A percentile compares a stretch with the other conserved stretches of the same genome.
These are phyloP conservation scores for Caenorhabditis sulstoni DNA, from an alignment of 2,888 invertebrate genomes.

Conservation along the genomic window DNA sequence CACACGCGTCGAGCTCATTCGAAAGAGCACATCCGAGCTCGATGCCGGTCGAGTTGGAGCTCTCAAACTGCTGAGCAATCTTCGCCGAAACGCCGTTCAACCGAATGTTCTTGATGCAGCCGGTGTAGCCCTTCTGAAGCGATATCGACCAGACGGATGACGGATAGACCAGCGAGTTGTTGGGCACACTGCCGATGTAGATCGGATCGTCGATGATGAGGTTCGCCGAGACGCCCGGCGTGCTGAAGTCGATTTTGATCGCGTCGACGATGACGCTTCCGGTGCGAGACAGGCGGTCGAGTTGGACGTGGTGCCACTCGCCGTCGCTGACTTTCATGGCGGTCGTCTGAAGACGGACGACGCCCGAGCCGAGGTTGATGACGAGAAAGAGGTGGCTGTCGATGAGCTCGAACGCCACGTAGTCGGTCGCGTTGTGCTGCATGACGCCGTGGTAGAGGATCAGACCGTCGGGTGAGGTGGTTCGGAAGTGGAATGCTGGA, in stretches of 20 bases:
- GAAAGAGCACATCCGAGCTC: conserved; percentile 70
- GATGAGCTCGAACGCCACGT: conserved; percentile 94
- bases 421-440: conserved; percentile 83
- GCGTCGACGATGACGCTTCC: conserved; percentile 77
- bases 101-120: conserved; percentile 79
- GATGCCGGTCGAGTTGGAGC: conserved; percentile 68
- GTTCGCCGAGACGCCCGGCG: conserved; percentile 79
- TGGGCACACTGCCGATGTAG: conserved; percentile 58
- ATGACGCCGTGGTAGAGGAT: conserved; percentile 87
- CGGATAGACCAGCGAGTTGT: conserved; percentile 60
- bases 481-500: conserved; percentile 86
- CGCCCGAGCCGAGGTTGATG: conserved; percentile 92
- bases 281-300: conserved; percentile 76
- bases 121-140: conserved; percentile 72
- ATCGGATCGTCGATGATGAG: conserved; percentile 71
- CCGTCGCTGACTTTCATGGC: conserved; percentile 73
- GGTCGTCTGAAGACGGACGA: conserved; percentile 86
- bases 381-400: conserved; percentile 95
- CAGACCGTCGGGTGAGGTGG: conserved; percentile 94
- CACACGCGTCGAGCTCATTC: conserved; percentile 65
- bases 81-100: conserved; percentile 79
- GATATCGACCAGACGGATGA: conserved; percentile 69
- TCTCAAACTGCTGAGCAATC: conserved; percentile 73
- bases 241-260: conserved; percentile 78
- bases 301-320: conserved; percentile 77